Conservation (phyloP, 1,140 invertebrate genomes). For the Diorhabda sublineata region DNA sequence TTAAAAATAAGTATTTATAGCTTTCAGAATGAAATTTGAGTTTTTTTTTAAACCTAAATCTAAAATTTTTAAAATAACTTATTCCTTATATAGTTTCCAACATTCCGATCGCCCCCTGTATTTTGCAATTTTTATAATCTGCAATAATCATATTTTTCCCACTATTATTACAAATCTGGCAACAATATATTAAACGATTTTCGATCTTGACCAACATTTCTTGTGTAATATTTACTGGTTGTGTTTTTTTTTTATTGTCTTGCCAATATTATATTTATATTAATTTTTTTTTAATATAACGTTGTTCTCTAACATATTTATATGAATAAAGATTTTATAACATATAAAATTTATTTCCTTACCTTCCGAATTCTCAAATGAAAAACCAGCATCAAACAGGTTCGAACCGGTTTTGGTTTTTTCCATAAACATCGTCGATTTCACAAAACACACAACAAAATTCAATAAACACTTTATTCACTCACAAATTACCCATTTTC, state of each 20-base stretch:
- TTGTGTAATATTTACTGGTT: conserved; percentile 16
- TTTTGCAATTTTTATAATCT: background rate
- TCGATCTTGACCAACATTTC: background rate
- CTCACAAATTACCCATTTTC: no score
- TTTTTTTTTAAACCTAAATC: no score
- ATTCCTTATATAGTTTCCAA: background rate
- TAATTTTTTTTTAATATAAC: conserved; percentile 16
- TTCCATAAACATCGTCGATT: no score
- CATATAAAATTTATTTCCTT: no score
- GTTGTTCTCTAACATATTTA: conserved; percentile 21
- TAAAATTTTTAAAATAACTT: no score
- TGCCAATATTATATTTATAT: conserved; percentile 22
- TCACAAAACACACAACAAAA: no score
- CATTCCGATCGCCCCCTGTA: background rate
- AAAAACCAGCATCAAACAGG: no score
- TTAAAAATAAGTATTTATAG: no score
- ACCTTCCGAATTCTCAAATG: no score
- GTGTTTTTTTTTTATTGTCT: conserved; percentile 21
- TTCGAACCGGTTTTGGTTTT: no score
- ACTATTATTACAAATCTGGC: background rate
- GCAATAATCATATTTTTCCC: background rate
- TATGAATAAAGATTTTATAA: conserved; percentile 16
- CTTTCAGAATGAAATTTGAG: no score
- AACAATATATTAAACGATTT: background rate
- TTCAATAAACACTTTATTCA: no score